Conservation (phyloP, 2,113 vertebrate genomes). For the Rousettus leschenaultii region DNA sequence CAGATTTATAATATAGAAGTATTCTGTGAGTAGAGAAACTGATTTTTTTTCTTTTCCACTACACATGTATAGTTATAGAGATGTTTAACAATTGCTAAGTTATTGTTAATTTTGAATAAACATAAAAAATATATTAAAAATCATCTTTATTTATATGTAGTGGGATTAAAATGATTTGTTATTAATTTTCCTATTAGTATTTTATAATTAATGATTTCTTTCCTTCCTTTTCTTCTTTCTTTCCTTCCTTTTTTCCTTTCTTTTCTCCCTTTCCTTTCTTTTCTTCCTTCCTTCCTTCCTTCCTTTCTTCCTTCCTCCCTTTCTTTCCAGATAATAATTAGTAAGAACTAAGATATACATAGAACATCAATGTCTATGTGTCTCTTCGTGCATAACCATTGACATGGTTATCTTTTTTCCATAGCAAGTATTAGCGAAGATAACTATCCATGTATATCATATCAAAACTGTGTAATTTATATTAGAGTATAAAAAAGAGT, state of each 20-base stretch:
- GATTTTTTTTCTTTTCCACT: not conserved
- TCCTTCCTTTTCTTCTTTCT: not conserved
- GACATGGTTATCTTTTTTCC: not conserved
- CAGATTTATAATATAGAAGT: not conserved
- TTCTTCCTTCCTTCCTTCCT: too few relatives aligned
- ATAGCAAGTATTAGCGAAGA: not conserved
- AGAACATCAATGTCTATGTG: not conserved
- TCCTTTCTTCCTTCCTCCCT: not conserved
- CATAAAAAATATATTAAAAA: not conserved
- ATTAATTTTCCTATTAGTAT: not conserved
- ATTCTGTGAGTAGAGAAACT: not conserved
- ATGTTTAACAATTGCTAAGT: not conserved
- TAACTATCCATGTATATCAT: not conserved
- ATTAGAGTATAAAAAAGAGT: not conserved
- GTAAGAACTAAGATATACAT: not conserved
- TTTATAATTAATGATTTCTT: not conserved
- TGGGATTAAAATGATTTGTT: not conserved
- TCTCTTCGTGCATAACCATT: not conserved
- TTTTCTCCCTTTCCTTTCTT: too few relatives aligned
- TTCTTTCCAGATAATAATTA: not conserved
- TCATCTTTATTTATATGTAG: not conserved
- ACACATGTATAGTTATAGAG: not conserved
- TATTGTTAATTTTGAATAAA: not conserved
- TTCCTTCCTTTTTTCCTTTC: too few relatives aligned
- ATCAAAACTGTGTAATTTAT: not conserved